These are phyloP conservation scores for Spialia ferax DNA, from an alignment of 2,888 invertebrate genomes.

Conservation along the genomic window DNA sequence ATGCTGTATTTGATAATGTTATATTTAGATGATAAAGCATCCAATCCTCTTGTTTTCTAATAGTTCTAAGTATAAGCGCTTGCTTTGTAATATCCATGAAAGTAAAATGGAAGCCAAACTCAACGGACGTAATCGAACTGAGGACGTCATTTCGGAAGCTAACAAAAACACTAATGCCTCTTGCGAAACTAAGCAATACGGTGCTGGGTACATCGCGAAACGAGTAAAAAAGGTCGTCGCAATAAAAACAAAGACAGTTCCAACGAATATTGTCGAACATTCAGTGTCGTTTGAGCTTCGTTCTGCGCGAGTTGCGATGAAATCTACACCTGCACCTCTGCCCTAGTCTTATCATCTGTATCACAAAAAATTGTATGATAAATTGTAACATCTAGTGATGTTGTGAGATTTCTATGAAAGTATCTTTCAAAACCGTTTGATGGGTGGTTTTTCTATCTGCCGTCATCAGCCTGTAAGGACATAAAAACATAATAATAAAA, in stretches of 20 bases:
- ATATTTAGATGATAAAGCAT: too few species aligned
- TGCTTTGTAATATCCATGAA: background rate
- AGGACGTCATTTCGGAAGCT: conserved; percentile 30
- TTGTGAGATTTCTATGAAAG: too few species aligned
- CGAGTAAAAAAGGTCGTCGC: conserved; percentile 50
- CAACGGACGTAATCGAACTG: conserved; percentile 32
- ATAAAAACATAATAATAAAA: too few species aligned
- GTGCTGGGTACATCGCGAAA: conserved; percentile 43
- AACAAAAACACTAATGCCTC: conserved; percentile 45
- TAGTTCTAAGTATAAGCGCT: too few species aligned
- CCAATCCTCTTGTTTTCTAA: too few species aligned
- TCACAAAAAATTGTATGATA: background rate
- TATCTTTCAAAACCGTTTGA: too few species aligned
- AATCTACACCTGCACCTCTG: conserved; percentile 67
- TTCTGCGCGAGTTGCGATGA: conserved; percentile 54
- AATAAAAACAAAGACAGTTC: conserved; percentile 57
- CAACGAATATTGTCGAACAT: conserved; percentile 47
- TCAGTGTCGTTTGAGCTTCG: conserved; percentile 53
- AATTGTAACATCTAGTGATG: background rate
- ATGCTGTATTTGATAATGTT: too few species aligned
- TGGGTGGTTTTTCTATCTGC: too few species aligned
- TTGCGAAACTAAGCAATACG: conserved; percentile 42
- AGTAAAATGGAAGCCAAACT: conserved; percentile 18
- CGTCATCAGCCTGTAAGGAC: too few species aligned
- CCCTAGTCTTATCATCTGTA: background rate